These are phyloP conservation scores for Imbricaverruca yamaguchii DNA, from an alignment of 2,888 invertebrate genomes.

Conservation along the genomic window DNA sequence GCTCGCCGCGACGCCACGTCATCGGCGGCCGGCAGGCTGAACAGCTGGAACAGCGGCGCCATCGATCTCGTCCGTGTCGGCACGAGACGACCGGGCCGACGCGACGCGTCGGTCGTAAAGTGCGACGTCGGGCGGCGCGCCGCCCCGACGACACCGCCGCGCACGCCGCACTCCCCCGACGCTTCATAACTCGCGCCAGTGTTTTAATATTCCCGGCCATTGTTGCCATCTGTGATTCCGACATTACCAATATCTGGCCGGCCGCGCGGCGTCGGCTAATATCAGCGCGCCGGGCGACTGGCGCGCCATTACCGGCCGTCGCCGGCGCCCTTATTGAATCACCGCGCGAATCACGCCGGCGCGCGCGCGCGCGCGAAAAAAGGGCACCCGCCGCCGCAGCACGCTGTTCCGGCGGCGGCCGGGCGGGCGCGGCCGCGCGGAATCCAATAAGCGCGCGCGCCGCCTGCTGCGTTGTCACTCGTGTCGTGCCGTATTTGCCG, in stretches of 20 bases:
- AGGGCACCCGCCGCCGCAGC: conserved; percentile 13
- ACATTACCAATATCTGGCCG: conserved; percentile 15
- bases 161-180: not conserved
- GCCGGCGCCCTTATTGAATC: conserved; percentile 13
- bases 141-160: not conserved
- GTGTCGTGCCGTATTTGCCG: conserved; percentile 10
- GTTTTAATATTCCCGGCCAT: conserved; percentile 19
- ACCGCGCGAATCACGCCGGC: not conserved
- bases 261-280: not conserved
- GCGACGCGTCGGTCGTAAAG: not conserved
- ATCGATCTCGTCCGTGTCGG: no score
- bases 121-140: not conserved
- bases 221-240: conserved; percentile 21
- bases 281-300: not conserved
- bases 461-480: conserved; percentile 9
- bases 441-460: conserved; percentile 11
- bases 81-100: not conserved
- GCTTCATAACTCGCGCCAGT: conserved; percentile 17
- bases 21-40: no score
- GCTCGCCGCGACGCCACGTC: no score
- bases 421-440: not conserved
- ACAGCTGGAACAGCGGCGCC: no score
- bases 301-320: not conserved
- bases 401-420: not conserved
- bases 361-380: conserved; percentile 9